phyloP scores from a whole-genome alignment of 30 jellyfish, hydroid and myxozoan species.

The Morbakka virulenta region DNA sequence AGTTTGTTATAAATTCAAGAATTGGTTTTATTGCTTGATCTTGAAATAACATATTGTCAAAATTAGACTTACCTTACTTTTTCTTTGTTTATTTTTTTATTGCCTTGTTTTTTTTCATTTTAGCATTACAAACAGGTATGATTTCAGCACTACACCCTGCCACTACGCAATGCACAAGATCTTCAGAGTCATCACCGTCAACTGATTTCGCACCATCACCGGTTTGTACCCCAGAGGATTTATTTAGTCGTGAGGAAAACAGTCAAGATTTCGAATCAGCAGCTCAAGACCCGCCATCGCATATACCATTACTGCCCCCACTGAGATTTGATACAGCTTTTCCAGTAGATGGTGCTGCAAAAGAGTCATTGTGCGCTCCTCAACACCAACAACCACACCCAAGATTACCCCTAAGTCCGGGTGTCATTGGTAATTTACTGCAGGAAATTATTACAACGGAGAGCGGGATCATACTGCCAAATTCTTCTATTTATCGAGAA shows the following conservation, averaged over 20 bases:
- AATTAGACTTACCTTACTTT: too few relatives aligned
- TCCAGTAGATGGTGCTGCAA: too few relatives aligned
- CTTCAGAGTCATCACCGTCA: conserved; percentile 53
- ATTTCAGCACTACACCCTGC: neutral
- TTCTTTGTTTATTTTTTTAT: too few relatives aligned
- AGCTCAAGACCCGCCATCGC: neutral
- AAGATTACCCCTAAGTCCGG: neutral
- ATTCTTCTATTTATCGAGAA: neutral
- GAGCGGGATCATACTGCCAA: too few relatives aligned
- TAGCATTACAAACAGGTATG: neutral
- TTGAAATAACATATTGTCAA: too few relatives aligned
- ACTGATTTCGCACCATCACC: conserved; percentile 66
- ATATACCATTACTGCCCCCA: neutral
- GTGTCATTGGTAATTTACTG: neutral
- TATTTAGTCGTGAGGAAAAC: conserved; percentile 34
- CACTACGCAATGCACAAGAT: neutral
- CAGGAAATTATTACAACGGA: neutral
- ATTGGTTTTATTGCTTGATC: too few relatives aligned
- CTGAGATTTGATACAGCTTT: neutral
- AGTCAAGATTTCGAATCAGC: neutral
- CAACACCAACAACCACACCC: neutral
- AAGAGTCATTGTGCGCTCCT: too few relatives aligned
- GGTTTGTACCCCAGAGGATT: conserved; percentile 74
- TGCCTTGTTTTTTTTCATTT: too few relatives aligned
- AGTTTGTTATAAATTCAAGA: too few relatives aligned